These are phyloP conservation scores for Rhagium mordax DNA, from an alignment of 2,888 invertebrate species.

Conservation along the genomic window DNA sequence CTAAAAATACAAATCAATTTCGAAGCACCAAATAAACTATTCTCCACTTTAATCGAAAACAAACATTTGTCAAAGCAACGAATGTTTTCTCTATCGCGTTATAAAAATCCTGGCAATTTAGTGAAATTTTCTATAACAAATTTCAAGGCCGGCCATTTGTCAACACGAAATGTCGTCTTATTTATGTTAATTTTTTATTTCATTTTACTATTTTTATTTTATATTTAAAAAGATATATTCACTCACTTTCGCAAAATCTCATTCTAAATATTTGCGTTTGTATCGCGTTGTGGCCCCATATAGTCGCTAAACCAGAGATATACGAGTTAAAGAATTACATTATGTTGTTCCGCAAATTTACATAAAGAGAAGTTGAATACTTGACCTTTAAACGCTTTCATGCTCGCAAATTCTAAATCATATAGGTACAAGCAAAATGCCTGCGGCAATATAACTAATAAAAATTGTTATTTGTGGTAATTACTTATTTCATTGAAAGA, in stretches of 20 bases:
- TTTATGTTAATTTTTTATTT: neutral
- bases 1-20: slow-evolving; percentile 45
- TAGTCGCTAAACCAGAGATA: neutral
- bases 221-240: neutral
- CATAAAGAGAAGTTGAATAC: neutral
- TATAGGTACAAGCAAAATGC: no score
- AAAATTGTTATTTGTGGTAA: no score
- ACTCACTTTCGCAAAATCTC: neutral
- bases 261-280: neutral
- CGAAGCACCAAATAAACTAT: slow-evolving; percentile 43
- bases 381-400: neutral
- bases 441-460: no score
- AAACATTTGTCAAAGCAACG: slow-evolving; percentile 54
- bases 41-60: slow-evolving; percentile 43
- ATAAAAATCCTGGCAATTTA: slow-evolving; percentile 34
- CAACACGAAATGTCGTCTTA: neutral
- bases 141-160: slow-evolving; percentile 8
- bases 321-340: neutral
- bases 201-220: neutral
- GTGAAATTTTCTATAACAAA: slow-evolving; percentile 16
- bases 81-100: slow-evolving; percentile 42
- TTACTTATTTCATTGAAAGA: no score
- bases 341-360: neutral
- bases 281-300: neutral
- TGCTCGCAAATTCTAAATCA: neutral